Base-by-base conservation (phyloP, 2,888 invertebrate species). In the Lutraria lutraria region DNA sequence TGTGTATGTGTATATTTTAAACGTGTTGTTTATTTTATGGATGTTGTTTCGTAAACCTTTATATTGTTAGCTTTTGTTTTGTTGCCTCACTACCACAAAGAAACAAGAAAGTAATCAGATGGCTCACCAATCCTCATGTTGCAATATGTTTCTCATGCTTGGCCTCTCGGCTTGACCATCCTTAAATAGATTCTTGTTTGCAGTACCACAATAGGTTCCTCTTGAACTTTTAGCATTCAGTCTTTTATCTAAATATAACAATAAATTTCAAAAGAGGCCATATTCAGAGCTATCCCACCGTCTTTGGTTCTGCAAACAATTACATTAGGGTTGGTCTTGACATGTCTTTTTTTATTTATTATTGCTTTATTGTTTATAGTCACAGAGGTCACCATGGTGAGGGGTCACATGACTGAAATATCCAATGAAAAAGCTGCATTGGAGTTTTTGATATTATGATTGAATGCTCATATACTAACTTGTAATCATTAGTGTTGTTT, bases 351-450 rank as follows among this genome's bases (percentile, higher is more conserved):
- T 68, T 68, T 68, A 68, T 68, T 68, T 68, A n/a, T 68, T 25
- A 68, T 68, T 68, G 63, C 63, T 68, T 68, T 68, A 68, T 68
- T 68, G 63, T 68, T 25, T 68, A 68, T 25, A 43, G 43, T 43
- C 4, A n/a, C n/a, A 43, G 43, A 43, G 43, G 43, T 43, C 43
- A 43, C 43, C 43, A 43, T 43, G 43, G 43, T 43, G 63, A n/a
- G 63, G 25, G 63, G 63, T 68, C 63, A 68, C 63, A 68, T 68
- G 63, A 68, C 63, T 68, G 25, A 68, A 13, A 68, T 68, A 25
- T 25, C 63, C n/a, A 68, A 68, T 68, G 63, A 68, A 25, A 68
- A n/a, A 25, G 63, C 63, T 68, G 63, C 63, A 68, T 68, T 68
- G 6, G n/a, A 68, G 25, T 68, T 68, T n/a, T 3, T 25, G 25